Base-by-base conservation (phyloP, 1,140 invertebrate species). In the Drosophila sp. region DNA sequence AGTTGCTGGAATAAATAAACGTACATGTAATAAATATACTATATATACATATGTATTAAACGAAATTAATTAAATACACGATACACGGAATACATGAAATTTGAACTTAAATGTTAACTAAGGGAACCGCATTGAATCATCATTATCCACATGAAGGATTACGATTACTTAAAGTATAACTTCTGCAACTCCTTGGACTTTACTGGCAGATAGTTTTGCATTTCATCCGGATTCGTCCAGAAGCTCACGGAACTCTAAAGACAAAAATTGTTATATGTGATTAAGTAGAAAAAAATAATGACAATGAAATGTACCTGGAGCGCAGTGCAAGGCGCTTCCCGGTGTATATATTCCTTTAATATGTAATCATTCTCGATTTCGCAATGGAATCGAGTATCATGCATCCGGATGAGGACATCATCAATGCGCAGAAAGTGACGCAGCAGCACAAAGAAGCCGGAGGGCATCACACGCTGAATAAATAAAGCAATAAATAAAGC, bases 341-440 rank as follows among this genome's bases (percentile, higher is more conserved):
- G 94, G 13, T 94, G 94, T 14, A 95, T 96, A 72, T 93, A 96
- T 90, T 98, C 97, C 76, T 96, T 93, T 7, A 97, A 89, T 18
- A 97, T 93, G 92, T 95, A 96, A 76, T 95, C 91, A 16, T 95
- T 94, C 16, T 94, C 94, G 41, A 95, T 94, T 91, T 98, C 96
- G 89, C 97, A 96, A 92, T 98, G 97, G 78, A 98, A 94, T 74
- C 99, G 94, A 0, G 98, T 99, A 92, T 99, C 99, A 89, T 97
- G 96, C 14, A 98, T 94, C 67, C 96, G 93, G 0, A 98, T 93
- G 83, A 99, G 93, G 0, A 99, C 98, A 89, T 96, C 94, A 92
- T 99, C 99, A 4, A 99, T 97, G 91, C 99, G 94, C 56, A 99
- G 92, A 92, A 99, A 99, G 90, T 97, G 98, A 80, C 98, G 94